Base-by-base conservation (phyloP, 2,113 vertebrate genomes). In the Chaetodon auriga region DNA sequence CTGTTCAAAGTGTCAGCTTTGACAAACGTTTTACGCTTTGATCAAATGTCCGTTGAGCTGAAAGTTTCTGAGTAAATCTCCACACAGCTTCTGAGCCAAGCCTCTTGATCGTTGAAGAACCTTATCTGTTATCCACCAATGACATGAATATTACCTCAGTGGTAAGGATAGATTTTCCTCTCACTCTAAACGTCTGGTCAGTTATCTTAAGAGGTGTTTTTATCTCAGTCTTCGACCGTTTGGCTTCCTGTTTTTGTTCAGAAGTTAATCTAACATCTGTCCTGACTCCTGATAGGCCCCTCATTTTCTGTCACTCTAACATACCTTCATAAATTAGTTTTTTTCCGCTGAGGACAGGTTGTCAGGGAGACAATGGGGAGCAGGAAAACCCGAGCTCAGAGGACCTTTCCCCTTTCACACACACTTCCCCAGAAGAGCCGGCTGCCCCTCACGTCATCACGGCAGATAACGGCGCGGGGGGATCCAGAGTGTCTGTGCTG, bases 171-270 rank as follows among this genome's bases (percentile, higher is more conserved):
- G 68, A 25, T 43, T 57, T 90, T 85, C 70, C 85, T 35, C 8
- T 18, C 41, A 62, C 51, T 8, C 23, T 64, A 18, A 66, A n/a
- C 68, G 68, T 90, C 74, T 49, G 7, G 13, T 74, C 35, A 1
- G 36, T 83, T 88, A 88, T 92, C 89, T 87, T 62, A 62, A 91
- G 54, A 72, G 63, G 82, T 49, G 72, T 70, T 87, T 89, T 82
- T 78, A 87, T 88, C 88, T 74, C 11, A 0, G 25, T 75, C 68
- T 79, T 64, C 18, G 21, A 35, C 30, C 51, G 15, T 86, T 87
- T 49, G n/a, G 43, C 83, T 94, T 95, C 93, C 93, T 95, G 93
- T 92, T 92, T 93, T 94, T 90, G 84, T 90, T 78, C 75, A 73
- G 66, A 60, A 25, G 58, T 79, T 61, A 76, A 77, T 86, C 81